phyloP scores from a whole-genome alignment of 1,140 invertebrate genomes.

The Macrobrachium nipponense region DNA sequence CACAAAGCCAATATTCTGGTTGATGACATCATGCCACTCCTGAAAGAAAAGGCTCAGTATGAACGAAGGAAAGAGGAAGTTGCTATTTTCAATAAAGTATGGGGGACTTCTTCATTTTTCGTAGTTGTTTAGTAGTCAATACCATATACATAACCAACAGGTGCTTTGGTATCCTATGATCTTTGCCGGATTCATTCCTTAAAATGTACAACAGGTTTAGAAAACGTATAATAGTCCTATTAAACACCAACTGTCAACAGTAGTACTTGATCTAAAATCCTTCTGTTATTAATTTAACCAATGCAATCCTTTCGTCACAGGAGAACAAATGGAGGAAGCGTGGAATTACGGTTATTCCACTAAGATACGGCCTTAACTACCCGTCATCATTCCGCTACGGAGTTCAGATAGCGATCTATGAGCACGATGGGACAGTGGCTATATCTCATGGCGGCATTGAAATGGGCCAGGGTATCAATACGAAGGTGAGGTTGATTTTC shows the following conservation, averaged over 20 bases:
- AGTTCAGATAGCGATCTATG: constrained; percentile 74
- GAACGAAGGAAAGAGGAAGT: constrained; percentile 50
- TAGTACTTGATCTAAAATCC: neutral
- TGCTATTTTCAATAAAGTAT: constrained; percentile 56
- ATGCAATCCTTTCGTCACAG: constrained; percentile 18
- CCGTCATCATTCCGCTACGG: constrained; percentile 64
- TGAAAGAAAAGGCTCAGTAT: constrained; percentile 30
- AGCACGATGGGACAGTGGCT: constrained; percentile 74
- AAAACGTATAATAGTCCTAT: neutral
- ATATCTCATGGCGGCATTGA: constrained; percentile 77
- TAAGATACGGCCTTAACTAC: constrained; percentile 66
- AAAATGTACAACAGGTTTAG: too few relatives aligned
- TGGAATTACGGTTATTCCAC: constrained; percentile 71
- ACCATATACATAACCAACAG: too few relatives aligned
- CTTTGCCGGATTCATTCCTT: neutral
- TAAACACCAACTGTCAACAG: too few relatives aligned
- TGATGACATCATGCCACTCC: constrained; percentile 35
- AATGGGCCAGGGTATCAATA: constrained; percentile 80
- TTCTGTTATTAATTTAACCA: neutral
- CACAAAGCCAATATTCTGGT: constrained; percentile 25
- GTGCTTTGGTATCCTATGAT: neutral
- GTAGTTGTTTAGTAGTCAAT: neutral
- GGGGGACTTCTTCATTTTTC: neutral
- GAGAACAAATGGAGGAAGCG: constrained; percentile 73
- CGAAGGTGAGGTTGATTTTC: constrained; percentile 69